phyloP scores from a whole-genome alignment of 2,888 invertebrate genomes.

The Rhamnusium bicolor region DNA sequence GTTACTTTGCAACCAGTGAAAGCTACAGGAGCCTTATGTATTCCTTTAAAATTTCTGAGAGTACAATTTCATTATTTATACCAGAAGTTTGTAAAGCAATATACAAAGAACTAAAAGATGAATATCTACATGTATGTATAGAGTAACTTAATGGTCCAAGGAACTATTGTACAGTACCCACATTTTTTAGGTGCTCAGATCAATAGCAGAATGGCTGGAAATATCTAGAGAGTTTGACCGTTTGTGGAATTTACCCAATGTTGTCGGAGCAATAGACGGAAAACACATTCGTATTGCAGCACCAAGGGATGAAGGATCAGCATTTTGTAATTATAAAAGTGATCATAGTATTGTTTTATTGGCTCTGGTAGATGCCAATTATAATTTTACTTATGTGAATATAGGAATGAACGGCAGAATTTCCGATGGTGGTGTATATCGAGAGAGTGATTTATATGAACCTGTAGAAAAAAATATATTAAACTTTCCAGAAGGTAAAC shows the following conservation, averaged over 20 bases:
- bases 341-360: slow-evolving; percentile 56
- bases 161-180: too few species aligned
- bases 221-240: slow-evolving; percentile 30
- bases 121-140: slow-evolving; percentile 11
- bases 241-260: slow-evolving; percentile 53
- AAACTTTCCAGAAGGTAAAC: slow-evolving; percentile 52
- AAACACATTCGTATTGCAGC: slow-evolving; percentile 51
- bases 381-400: slow-evolving; percentile 55
- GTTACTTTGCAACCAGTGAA: slow-evolving; percentile 36
- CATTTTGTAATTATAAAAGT: slow-evolving; percentile 44
- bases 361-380: slow-evolving; percentile 52
- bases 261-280: slow-evolving; percentile 50
- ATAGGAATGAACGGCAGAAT: slow-evolving; percentile 56
- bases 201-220: slow-evolving; percentile 37
- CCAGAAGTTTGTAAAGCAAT: slow-evolving; percentile 16
- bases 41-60: slow-evolving; percentile 21
- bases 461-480: slow-evolving; percentile 48
- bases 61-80: slow-evolving; percentile 12
- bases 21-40: slow-evolving; percentile 33
- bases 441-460: slow-evolving; percentile 48
- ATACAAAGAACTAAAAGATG: slow-evolving; percentile 7
- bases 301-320: slow-evolving; percentile 45
- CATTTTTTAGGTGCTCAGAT: slow-evolving; percentile 35
- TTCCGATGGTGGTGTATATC: slow-evolving; percentile 57
- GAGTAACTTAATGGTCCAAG: too few species aligned